Conservation (phyloP, 2,797 vertebrate species). For the Schizothorax lantsangensis region DNA sequence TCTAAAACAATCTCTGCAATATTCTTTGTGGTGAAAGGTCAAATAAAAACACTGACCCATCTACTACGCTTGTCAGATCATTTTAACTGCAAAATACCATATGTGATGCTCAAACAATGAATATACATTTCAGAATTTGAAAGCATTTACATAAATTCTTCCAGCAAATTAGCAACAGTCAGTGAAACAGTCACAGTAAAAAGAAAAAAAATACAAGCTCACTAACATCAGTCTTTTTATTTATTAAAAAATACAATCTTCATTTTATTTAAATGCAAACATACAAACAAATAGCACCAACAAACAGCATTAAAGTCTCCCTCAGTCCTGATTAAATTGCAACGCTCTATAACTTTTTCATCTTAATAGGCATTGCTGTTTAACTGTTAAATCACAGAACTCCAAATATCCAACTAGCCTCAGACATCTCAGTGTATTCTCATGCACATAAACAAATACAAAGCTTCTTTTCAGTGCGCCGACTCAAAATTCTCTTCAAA, state of each 20-base stretch:
- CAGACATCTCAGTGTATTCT: slow-evolving; percentile 51
- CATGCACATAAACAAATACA: slow-evolving; percentile 57
- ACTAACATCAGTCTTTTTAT: background rate
- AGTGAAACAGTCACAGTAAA: background rate
- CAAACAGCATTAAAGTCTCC: background rate
- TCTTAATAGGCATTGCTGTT: slow-evolving; percentile 33
- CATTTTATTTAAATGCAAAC: slow-evolving; percentile 2
- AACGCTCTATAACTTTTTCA: slow-evolving; percentile 20
- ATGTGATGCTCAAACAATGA: slow-evolving; percentile 3
- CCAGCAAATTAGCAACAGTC: background rate
- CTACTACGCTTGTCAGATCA: background rate
- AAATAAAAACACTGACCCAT: slow-evolving; percentile 19
- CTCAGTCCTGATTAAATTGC: slow-evolving; percentile 16
- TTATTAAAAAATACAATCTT: background rate
- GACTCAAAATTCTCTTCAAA: slow-evolving; percentile 61
- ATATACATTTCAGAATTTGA: slow-evolving; percentile 8
- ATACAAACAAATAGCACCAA: background rate
- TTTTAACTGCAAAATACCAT: slow-evolving; percentile 21
- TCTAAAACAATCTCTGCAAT: background rate
- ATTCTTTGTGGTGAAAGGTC: slow-evolving; percentile 6
- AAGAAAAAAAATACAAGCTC: background rate
- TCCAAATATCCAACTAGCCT: slow-evolving; percentile 44
- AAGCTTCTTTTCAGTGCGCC: slow-evolving; percentile 55
- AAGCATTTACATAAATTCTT: background rate
- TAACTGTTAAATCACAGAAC: slow-evolving; percentile 41